phyloP scores from a whole-genome alignment of 2,888 invertebrate species.

The Ephialtes manifestator region DNA sequence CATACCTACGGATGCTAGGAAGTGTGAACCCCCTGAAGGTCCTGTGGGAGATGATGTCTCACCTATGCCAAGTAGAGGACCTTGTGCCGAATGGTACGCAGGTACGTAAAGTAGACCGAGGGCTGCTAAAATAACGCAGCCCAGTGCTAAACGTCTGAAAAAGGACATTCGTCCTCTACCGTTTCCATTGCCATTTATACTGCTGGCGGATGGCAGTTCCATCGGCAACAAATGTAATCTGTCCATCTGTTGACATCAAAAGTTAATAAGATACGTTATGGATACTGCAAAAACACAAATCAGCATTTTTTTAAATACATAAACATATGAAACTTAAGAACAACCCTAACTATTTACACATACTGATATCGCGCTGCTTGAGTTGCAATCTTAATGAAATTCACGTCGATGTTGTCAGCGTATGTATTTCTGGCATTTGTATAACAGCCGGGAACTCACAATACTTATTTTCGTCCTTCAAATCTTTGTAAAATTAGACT shows the following conservation, averaged over 20 bases:
- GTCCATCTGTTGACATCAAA: constrained; percentile 80
- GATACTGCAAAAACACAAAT: not conserved
- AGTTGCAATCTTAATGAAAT: not conserved
- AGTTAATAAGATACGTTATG: not conserved
- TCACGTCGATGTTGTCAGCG: not conserved
- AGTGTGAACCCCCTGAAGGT: constrained; percentile 78
- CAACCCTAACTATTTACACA: not conserved
- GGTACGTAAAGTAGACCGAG: constrained; percentile 84
- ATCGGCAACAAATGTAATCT: constrained; percentile 81
- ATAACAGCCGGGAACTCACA: not conserved
- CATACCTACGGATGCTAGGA: constrained; percentile 83
- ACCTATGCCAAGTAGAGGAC: constrained; percentile 83
- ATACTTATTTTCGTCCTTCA: not conserved
- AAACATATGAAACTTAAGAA: constrained; percentile 35
- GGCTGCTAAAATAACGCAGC: constrained; percentile 82
- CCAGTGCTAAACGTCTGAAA: constrained; percentile 80
- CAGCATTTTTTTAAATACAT: not conserved
- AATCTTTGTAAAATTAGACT: not conserved
- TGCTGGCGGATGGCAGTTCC: constrained; percentile 81
- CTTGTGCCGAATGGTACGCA: constrained; percentile 84
- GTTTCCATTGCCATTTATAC: constrained; percentile 74
- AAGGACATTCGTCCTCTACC: constrained; percentile 81
- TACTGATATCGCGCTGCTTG: not conserved
- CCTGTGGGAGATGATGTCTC: constrained; percentile 81
- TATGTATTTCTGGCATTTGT: not conserved